A percentile compares a stretch with the other conserved stretches of the same genome.
These are phyloP conservation scores for Pogonocichla stellata DNA, from an alignment of 2,113 vertebrate species.

Conservation along the genomic window DNA sequence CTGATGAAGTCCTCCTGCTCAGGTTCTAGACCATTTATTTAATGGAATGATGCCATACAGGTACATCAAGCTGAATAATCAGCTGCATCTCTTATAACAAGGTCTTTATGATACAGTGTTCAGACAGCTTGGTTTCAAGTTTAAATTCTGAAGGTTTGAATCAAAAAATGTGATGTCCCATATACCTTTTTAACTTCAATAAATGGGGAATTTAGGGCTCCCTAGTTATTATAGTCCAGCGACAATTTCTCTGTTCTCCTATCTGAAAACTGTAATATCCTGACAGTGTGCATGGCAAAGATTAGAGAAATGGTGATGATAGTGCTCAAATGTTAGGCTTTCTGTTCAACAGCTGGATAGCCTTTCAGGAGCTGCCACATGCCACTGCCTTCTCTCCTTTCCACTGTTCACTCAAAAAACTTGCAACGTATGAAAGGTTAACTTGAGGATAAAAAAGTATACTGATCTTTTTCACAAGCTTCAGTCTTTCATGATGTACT, in stretches of 20 bases:
- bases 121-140: background rate
- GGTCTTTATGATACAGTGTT: background rate
- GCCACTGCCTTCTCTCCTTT: background rate
- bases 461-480: background rate
- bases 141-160: conserved; percentile 1
- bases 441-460: background rate
- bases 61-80: background rate
- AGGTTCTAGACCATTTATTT: conserved; percentile 12
- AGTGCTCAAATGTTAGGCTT: background rate
- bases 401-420: background rate
- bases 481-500: background rate
- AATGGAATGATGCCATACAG: background rate
- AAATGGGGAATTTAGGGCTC: background rate
- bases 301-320: background rate
- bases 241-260: background rate
- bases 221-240: background rate
- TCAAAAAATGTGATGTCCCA: background rate
- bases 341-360: background rate
- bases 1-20: background rate
- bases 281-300: background rate
- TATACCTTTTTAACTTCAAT: background rate
- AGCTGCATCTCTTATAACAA: background rate
- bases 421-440: background rate
- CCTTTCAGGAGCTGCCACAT: background rate
- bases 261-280: background rate